phyloP scores from a whole-genome alignment of 1,140 invertebrate species.

The Asobara japonica region DNA sequence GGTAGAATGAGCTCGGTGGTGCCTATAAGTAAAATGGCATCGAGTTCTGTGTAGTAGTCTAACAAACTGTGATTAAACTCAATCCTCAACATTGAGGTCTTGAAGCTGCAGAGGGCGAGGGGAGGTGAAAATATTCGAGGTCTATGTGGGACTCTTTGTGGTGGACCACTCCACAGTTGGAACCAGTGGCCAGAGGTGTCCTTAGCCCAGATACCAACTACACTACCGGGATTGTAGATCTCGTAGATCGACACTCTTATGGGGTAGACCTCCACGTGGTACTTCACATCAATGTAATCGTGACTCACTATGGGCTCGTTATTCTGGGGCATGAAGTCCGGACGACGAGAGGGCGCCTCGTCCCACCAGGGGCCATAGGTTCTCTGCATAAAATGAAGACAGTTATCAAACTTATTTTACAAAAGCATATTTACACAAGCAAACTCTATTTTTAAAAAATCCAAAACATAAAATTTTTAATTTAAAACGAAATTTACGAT shows the following conservation, averaged over 20 bases:
- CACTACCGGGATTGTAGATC: constrained; percentile 89
- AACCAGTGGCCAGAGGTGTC: constrained; percentile 72
- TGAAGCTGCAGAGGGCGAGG: constrained; percentile 65
- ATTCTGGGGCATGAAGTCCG: constrained; percentile 80
- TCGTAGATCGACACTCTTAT: constrained; percentile 84
- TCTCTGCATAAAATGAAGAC: constrained; percentile 69
- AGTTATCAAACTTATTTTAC: too few relatives aligned
- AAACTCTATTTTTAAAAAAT: too few relatives aligned
- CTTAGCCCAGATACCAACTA: constrained; percentile 83
- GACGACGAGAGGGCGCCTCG: constrained; percentile 75
- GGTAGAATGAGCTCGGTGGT: constrained; percentile 60
- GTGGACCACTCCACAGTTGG: constrained; percentile 79
- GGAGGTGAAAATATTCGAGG: constrained; percentile 81
- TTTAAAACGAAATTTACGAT: too few relatives aligned
- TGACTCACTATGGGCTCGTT: constrained; percentile 75
- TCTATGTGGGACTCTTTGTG: constrained; percentile 71
- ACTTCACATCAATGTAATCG: constrained; percentile 86
- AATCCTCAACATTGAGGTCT: constrained; percentile 67
- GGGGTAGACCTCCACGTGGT: constrained; percentile 80
- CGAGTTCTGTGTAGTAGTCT: constrained; percentile 89
- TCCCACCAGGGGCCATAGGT: constrained; percentile 93
- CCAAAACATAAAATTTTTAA: too few relatives aligned
- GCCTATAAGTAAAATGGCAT: constrained; percentile 82
- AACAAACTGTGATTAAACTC: constrained; percentile 86
- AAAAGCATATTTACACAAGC: too few relatives aligned